These are phyloP conservation scores for Caenorhabditis japonica DNA, from an alignment of 2,888 invertebrate species.

Conservation along the genomic window DNA sequence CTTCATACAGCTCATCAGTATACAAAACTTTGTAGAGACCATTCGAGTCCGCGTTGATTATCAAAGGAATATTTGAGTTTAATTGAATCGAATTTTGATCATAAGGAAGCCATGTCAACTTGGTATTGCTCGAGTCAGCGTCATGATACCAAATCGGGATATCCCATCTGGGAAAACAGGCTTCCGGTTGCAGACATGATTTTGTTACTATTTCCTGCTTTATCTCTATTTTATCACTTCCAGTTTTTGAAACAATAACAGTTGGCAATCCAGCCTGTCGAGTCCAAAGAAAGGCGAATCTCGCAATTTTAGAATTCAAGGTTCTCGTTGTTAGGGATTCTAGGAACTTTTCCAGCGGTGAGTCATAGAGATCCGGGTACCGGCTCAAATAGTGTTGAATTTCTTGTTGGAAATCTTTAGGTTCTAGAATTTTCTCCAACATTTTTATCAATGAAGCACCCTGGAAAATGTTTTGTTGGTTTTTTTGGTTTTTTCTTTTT, in stretches of 20 bases:
- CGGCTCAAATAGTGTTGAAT: slow-evolving; percentile 81
- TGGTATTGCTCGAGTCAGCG: slow-evolving; percentile 47
- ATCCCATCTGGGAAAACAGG: slow-evolving; percentile 71
- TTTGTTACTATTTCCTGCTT: slow-evolving; percentile 68
- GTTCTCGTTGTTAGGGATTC: slow-evolving; percentile 56
- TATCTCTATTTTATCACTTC: no score
- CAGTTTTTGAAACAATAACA: slow-evolving; percentile 42
- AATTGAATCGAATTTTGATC: slow-evolving; percentile 26
- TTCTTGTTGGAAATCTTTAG: slow-evolving; percentile 68
- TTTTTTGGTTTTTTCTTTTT: no score
- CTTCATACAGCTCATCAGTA: slow-evolving; percentile 42
- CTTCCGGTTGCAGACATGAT: no score
- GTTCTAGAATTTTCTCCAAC: slow-evolving; percentile 70
- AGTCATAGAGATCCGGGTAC: slow-evolving; percentile 85
- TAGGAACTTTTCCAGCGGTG: slow-evolving; percentile 77
- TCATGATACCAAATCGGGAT: slow-evolving; percentile 74
- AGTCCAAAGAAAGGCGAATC: slow-evolving; percentile 89
- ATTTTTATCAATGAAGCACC: slow-evolving; percentile 73
- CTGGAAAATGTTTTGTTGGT: no score
- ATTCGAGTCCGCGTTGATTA: slow-evolving; percentile 71
- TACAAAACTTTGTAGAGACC: slow-evolving; percentile 76
- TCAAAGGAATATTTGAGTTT: slow-evolving; percentile 37
- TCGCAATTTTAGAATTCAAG: slow-evolving; percentile 74
- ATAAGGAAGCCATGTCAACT: slow-evolving; percentile 67
- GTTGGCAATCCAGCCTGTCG: slow-evolving; percentile 79